Evolutionary conservation across 2,888 invertebrate genomes (phyloP).

Genomic region (Sminthurinus aureus): DNA sequence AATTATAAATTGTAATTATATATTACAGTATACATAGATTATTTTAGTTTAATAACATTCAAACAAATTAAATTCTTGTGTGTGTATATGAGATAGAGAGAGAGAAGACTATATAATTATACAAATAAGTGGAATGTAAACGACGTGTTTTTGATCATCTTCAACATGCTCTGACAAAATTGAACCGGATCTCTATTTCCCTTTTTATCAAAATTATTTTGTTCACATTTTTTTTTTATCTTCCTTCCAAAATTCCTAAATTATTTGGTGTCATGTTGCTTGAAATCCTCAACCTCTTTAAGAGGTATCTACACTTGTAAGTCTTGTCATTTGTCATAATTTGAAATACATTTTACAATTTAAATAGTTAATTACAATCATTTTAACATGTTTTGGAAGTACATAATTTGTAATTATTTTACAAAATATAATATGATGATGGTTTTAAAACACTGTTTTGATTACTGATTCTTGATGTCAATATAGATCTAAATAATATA

Average conservation of each 20-base stretch:
- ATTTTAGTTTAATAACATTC: neutral
- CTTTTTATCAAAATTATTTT: neutral
- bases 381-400: neutral
- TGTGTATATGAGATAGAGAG: too few relatives aligned
- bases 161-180: neutral
- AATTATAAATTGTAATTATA: too few relatives aligned
- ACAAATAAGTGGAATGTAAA: neutral
- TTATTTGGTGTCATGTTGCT: conserved; percentile 32
- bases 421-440: neutral
- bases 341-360: conserved; percentile 1
- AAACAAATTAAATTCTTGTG: neutral
- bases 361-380: neutral
- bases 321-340: neutral
- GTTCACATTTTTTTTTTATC: neutral
- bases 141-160: neutral
- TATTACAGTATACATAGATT: neutral
- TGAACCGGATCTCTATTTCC: neutral
- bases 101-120: too few relatives aligned
- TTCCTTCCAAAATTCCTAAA: conserved; percentile 15
- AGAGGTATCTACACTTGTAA: conserved; percentile 30
- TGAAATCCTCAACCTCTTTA: conserved; percentile 26
- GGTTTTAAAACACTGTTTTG: neutral
- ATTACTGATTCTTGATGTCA: too few relatives aligned
- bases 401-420: neutral
- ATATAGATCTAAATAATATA: too few relatives aligned